Base-by-base conservation (phyloP, 2,888 invertebrate genomes). In the Lasioglossum villosulum region DNA sequence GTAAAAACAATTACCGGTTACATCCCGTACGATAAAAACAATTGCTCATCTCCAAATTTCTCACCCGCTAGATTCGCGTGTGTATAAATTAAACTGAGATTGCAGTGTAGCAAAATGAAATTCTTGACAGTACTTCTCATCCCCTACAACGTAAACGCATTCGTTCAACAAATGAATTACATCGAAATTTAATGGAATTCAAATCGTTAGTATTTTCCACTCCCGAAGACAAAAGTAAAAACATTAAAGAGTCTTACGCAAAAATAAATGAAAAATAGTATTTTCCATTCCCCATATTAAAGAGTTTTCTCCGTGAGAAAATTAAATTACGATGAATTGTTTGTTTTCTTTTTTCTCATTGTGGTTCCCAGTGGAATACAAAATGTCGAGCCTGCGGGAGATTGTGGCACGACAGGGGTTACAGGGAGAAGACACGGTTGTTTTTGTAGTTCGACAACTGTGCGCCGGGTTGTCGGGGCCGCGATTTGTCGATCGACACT, bases 401-500 rank as follows among this genome's bases (percentile, higher is more conserved):
- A 34, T 8, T 34, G 68, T 12, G 10, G 3, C 37, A 37, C 4
- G 23, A 10, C 19, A 23, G 66, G 23, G 30, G 5, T 4, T 6
- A 16, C 16, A 6, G n/a, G 8, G 14, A 27, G 23, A 66, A 30
- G 30, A 66, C 19, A 34, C 66, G 23, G 23, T 66, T 66, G 66
- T 70, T 74, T 68, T 39, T 37, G 70, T 23, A 37, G n/a, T 16
- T 16, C 19, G 14, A 56, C 37, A n/a, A 80, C 27, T n/a, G 14
- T 37, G 72, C 48, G 37, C 42, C 8, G 5, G 12, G 2, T 3
- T 42, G 12, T 16, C 56, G 56, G 23, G 10, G 12, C 27, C 34
- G 14, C 39, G 75, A 68, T 73, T 52, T 14, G 45, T 63, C 52
- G 56, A 66, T 56, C 27, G 16, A 42, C 75, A 56, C 56, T 74